Evolutionary conservation across 2,888 invertebrate genomes (phyloP), one percentile per base, ranked within the genome.

Genomic region (Opisthograptis luteolata): DNA sequence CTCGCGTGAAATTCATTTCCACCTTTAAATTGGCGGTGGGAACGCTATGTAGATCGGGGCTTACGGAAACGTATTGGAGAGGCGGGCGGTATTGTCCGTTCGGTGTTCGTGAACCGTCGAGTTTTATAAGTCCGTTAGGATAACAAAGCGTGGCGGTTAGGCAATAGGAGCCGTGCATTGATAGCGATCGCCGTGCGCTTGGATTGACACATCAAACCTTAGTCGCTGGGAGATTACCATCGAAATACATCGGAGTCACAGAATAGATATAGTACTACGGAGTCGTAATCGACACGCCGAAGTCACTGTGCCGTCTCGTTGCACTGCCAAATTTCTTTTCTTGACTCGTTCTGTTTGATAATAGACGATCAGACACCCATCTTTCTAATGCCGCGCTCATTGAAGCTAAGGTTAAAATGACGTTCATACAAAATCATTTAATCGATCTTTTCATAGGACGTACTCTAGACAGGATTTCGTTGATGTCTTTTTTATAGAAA

Each of bases 171-270:
- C 84, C 79, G 81, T 79, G 73, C 76, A 62, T 58, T 70, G 86
- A 87, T 87, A 85, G 78, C 70, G 79, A 86, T 84, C 86, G 79
- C 69, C 68, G 64, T 70, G 70, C 73, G 76, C 64, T 72, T 58
- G 71, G 87, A 90, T 88, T 89, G 90, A 90, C 88, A 89, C 87
- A 86, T 90, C 89, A 85, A 84, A 78, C 81, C 76, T 75, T 79
- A 78, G 74, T 77, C 72, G 73, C 67, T 73, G 63, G 67, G 69
- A 83, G 85, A 87, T 86, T 81, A 84, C 72, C 74, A 86, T 86
- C 87, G 80, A 78, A 72, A 77, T 77, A 81, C 78, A 76, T 80
- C 83, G 78, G 79, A 68, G n/a, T n/a, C n/a, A n/a, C n/a, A n/a
- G n/a, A n/a, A n/a, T n/a, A n/a, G n/a, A n/a, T n/a, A n/a, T n/a